Base-by-base conservation (phyloP, 2,797 vertebrate species). In the Cynopterus sphinx region DNA sequence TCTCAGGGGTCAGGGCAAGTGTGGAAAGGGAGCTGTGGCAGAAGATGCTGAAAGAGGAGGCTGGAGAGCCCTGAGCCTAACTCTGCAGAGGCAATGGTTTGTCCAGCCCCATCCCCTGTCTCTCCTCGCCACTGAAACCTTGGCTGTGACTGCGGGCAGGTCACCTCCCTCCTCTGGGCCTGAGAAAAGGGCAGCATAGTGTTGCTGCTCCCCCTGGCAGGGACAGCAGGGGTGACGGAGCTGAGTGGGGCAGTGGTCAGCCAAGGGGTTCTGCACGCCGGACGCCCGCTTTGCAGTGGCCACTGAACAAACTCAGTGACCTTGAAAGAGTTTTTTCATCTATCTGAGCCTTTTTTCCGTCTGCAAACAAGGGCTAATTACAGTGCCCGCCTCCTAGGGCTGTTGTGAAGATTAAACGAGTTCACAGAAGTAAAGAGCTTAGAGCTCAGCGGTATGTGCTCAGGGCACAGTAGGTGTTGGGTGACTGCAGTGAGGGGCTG, bases 11-110 rank as follows among this genome's bases (percentile, higher is more conserved):
- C 0, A 0, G n/a, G n/a, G 4, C 33, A 39, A 22, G 49, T 17
- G 28, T 24, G 39, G 24, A 57, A 7, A 39, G 19, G 28, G 33
- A 36, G 15, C 41, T 8, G 0, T 0, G 8, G 49, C 15, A 16
- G 71, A 46, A 31, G 90, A 59, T 2, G 16, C 43, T 3, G 11
- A 8, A 43, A 33, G 59, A 71, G 43, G 43, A 33, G 26, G n/a
- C 65, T 2, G 1, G n/a, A n/a, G 19, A 21, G 3, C 3, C 0
- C 15, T 5, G 28, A 57, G 75, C 68, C 61, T 39, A 3, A 7
- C 15, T 28, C n/a, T 41, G 33, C 22, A 24, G 59, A 4, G 1
- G 26, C 0, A 1, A 19, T 0, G 0, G 2, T 5, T 2, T 22
- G 12, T 12, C 28, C 19, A 0, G 9, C 6, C 11, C 24, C 0